Percentiles rank a stretch among this genome's conserved stretches.
These are phyloP conservation scores for Pachyseris speciosa DNA, from an alignment of 64 coral and sea anemone species.

Conservation along the genomic window DNA sequence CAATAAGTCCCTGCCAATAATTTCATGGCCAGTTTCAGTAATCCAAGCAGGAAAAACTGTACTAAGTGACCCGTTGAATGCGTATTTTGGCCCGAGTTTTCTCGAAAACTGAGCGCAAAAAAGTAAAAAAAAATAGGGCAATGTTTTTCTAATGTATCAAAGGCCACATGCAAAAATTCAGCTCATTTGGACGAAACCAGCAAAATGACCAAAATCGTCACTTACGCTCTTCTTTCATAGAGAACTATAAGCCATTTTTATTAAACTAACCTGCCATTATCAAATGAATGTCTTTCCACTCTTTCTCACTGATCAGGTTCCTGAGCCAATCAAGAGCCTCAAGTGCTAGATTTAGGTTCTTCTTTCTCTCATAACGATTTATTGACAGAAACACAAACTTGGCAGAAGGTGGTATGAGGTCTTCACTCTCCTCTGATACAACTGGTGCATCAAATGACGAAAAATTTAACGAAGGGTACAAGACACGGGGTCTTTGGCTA, in stretches of 20 bases:
- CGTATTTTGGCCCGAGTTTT: too few relatives aligned
- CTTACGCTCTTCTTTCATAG: background rate
- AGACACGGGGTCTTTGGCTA: constrained; percentile 65
- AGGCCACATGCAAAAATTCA: too few relatives aligned
- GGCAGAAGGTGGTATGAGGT: constrained; percentile 76
- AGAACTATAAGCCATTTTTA: background rate
- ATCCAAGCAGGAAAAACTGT: too few relatives aligned
- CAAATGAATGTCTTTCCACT: constrained; percentile 84
- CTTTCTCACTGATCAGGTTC: constrained; percentile 59
- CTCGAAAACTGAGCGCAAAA: too few relatives aligned
- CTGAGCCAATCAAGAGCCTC: constrained; percentile 82
- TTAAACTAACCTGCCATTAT: constrained; percentile 84
- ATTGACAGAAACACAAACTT: constrained; percentile 93
- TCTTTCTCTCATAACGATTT: constrained; percentile 98
- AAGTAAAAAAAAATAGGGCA: too few relatives aligned
- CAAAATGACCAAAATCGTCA: too few relatives aligned
- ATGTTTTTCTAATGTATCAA: too few relatives aligned
- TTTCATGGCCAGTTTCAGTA: too few relatives aligned
- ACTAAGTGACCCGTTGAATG: too few relatives aligned
- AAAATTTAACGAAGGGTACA: constrained; percentile 98
- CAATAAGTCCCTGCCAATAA: too few relatives aligned
- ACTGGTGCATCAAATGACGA: constrained; percentile 82
- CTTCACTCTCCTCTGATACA: constrained; percentile 34
- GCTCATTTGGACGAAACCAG: too few relatives aligned
- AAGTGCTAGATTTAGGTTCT: constrained; percentile 88